phyloP scores from a whole-genome alignment of 2,113 vertebrate species.

The Cololabis saira region DNA sequence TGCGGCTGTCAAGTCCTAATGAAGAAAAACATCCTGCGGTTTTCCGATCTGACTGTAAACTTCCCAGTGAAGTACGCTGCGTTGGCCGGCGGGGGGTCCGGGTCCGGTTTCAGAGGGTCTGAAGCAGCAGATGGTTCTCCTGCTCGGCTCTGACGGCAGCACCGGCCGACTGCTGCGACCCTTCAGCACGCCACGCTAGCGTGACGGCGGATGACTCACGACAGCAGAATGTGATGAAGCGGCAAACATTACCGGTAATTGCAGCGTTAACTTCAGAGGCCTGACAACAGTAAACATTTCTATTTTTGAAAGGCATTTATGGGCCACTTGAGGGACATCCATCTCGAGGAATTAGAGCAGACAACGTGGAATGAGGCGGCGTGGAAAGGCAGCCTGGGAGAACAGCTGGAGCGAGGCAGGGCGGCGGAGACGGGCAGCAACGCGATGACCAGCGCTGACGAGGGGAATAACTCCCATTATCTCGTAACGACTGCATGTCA shows the following conservation, averaged over 20 bases:
- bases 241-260: constrained; percentile 46
- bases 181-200: constrained; percentile 21
- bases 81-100: constrained; percentile 18
- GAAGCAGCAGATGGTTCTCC: constrained; percentile 26
- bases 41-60: constrained; percentile 23
- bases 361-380: constrained; percentile 52
- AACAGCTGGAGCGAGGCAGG: constrained; percentile 16
- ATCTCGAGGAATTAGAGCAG: constrained; percentile 47
- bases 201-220: constrained; percentile 45
- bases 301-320: constrained; percentile 69
- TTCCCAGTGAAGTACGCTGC: constrained; percentile 27
- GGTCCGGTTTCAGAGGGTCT: constrained; percentile 47
- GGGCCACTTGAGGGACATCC: constrained; percentile 55
- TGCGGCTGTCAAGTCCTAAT: constrained; percentile 44
- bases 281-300: constrained; percentile 56
- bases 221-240: constrained; percentile 49
- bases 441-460: neutral
- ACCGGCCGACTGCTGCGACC: neutral
- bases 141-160: constrained; percentile 27
- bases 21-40: constrained; percentile 45
- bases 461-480: neutral
- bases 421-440: neutral
- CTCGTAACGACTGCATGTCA: no score
- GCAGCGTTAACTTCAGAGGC: constrained; percentile 16
- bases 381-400: constrained; percentile 55